phyloP scores from a whole-genome alignment of 2,888 invertebrate genomes.

The Eristalis intricaria region DNA sequence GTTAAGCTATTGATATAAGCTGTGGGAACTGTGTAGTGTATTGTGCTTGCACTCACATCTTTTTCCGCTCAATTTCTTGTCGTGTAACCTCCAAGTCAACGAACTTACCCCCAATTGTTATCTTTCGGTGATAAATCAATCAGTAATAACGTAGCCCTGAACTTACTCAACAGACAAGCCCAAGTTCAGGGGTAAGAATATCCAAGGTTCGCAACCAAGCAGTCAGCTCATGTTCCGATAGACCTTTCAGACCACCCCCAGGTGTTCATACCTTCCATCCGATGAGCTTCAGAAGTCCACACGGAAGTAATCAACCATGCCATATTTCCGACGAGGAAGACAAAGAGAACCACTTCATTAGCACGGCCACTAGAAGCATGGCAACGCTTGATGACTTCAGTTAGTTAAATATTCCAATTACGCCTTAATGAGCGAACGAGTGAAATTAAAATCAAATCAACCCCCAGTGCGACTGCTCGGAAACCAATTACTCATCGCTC shows the following conservation, averaged over 20 bases:
- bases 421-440: slow-evolving; percentile 4
- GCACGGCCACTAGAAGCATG: not conserved
- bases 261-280: not conserved
- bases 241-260: not conserved
- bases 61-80: too few relatives aligned
- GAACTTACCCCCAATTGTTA: too few relatives aligned
- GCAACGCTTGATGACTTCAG: slow-evolving; percentile 27
- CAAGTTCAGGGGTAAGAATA: too few relatives aligned
- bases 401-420: slow-evolving; percentile 13
- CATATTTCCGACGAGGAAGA: not conserved
- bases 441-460: slow-evolving; percentile 44
- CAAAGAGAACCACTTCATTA: not conserved
- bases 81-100: too few relatives aligned
- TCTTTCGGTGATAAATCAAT: too few relatives aligned
- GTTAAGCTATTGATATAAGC: too few relatives aligned
- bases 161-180: too few relatives aligned
- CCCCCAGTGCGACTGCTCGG: slow-evolving; percentile 7
- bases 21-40: too few relatives aligned
- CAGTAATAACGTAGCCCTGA: too few relatives aligned
- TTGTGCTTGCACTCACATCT: too few relatives aligned
- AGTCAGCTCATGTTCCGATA: too few relatives aligned
- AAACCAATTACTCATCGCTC: slow-evolving; percentile 29
- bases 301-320: not conserved
- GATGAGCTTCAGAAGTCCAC: not conserved
- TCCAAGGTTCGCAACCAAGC: too few relatives aligned